phyloP scores from a whole-genome alignment of 2,797 vertebrate species.

The Pipistrellus pipistrellus region DNA sequence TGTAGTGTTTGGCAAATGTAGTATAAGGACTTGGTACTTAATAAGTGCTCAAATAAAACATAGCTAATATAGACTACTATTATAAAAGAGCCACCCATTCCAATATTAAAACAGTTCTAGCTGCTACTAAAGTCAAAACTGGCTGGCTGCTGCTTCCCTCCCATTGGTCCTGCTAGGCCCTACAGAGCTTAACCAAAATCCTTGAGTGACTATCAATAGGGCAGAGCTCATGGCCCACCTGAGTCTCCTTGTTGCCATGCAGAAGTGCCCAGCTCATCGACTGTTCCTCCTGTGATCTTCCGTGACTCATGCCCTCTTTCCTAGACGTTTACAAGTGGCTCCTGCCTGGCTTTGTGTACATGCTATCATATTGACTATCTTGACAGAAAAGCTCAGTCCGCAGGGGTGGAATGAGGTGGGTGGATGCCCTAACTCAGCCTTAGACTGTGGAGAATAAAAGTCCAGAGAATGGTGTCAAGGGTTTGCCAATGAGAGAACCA shows the following conservation, averaged over 20 bases:
- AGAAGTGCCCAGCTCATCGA: neutral
- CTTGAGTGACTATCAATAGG: neutral
- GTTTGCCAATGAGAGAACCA: neutral
- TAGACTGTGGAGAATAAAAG: neutral
- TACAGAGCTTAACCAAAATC: neutral
- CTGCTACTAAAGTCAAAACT: neutral
- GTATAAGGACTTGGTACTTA: neutral
- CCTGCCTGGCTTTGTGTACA: neutral
- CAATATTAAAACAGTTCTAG: constrained; percentile 31
- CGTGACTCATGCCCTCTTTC: neutral
- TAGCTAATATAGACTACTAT: neutral
- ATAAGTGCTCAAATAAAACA: neutral
- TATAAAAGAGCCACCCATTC: neutral
- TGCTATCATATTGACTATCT: neutral
- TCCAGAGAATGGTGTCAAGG: neutral
- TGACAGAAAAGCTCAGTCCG: neutral
- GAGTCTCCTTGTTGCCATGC: neutral
- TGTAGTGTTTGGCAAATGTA: neutral
- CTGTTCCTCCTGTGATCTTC: neutral
- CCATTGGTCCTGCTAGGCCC: neutral
- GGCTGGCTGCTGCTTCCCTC: neutral
- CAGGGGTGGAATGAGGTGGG: neutral
- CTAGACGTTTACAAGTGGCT: neutral
- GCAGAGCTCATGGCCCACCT: neutral
- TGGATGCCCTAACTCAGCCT: neutral